Percentiles rank a stretch among this genome's conserved stretches.
Conservation (phyloP, 2,113 vertebrate species). For the Coptodon bakossiorum region DNA sequence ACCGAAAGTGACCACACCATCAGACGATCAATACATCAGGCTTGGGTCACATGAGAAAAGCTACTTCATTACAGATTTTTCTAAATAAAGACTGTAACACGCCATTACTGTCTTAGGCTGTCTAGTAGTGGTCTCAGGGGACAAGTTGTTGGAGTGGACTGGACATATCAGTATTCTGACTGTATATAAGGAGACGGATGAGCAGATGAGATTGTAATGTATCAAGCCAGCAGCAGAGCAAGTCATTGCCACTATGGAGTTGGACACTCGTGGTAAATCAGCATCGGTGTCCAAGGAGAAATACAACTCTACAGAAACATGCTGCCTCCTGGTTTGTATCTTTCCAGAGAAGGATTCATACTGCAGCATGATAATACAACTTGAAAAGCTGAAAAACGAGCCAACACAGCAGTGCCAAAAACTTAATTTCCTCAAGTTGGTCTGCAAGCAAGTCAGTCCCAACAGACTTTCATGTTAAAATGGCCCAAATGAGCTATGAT, state of each 20-base stretch:
- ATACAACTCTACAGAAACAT: not conserved
- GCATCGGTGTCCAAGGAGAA: not conserved
- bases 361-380: not conserved
- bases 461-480: not conserved
- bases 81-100: not conserved
- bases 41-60: not conserved
- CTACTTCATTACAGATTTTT: not conserved
- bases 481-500: not conserved
- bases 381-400: not conserved
- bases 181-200: fast-evolving
- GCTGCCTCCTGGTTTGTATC: not conserved
- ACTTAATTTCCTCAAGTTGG: not conserved
- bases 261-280: not conserved
- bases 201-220: not conserved
- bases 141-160: not conserved
- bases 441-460: not conserved
- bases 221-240: not conserved
- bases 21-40: not conserved
- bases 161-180: not conserved
- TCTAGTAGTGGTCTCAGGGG: not conserved
- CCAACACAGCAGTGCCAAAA: not conserved
- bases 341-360: not conserved
- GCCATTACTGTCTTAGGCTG: not conserved
- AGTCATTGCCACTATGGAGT: not conserved
- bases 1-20: not conserved